Conservation (phyloP, 2,797 vertebrate genomes). For the Delichon dasypus region DNA sequence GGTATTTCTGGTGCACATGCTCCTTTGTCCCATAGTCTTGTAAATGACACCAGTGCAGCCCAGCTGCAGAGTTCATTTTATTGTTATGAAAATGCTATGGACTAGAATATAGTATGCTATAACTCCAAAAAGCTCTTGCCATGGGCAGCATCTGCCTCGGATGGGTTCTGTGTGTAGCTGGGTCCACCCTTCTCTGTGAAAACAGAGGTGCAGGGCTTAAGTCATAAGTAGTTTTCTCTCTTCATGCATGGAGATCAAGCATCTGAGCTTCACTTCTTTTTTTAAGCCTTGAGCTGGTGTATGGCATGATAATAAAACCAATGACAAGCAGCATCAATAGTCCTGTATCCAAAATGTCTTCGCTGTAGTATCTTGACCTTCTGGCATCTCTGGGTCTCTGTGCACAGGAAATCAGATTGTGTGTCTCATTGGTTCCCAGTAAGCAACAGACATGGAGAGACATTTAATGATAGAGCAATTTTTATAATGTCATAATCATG, state of each 20-base stretch:
- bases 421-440: background rate
- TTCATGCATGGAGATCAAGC: background rate
- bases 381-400: background rate
- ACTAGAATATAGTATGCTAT: no score
- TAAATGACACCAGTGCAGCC: background rate
- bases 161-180: background rate
- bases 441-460: background rate
- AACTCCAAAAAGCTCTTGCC: background rate
- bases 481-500: background rate
- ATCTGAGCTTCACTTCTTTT: background rate
- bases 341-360: background rate
- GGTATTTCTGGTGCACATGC: background rate
- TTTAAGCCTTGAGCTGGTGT: background rate
- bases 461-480: background rate
- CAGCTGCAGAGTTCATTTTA: background rate
- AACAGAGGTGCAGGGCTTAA: background rate
- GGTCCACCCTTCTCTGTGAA: background rate
- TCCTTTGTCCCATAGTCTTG: background rate
- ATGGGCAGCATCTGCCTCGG: background rate
- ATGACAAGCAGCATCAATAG: background rate
- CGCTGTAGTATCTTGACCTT: background rate
- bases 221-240: background rate
- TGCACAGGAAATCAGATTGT: background rate
- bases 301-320: background rate
- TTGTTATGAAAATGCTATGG: background rate